Evolutionary conservation across 2,888 invertebrate species (phyloP), one percentile per base, ranked within the genome.

Genomic region (Rugalucina vietnamica): DNA sequence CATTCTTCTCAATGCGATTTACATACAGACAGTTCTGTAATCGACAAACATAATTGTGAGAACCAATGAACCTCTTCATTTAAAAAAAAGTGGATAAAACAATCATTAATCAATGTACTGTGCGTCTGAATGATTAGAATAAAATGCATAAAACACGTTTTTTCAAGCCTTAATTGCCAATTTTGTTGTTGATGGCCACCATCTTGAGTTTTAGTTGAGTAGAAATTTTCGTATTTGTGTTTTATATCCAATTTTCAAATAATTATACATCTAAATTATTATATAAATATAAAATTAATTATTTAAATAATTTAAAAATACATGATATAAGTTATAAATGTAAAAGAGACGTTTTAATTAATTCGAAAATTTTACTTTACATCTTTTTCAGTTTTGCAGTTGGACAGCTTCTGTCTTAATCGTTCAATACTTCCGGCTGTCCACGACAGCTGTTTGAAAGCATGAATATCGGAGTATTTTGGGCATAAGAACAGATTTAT

Each of bases 401-500:
- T 14, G 75, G 36, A 27, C 3, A 21, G 1, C 10, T 24, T 75
- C 36, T 18, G 75, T 34, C 39, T 57, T 75, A 1, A 36, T 36
- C 75, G 34, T 75, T 57, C 24, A 34, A 74, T 21, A 1, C 65
- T 49, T 37, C 57, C 79, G 34, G 49, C 50, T 77, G 81, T 85
- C 87, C 87, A 87, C 87, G 87, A 87, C 84, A 85, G 87, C 87
- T 87, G 85, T 87, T 85, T 79, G 43, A 72, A 72, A 39, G 72
- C 72, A 72, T 72, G 72, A 72, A 29, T 49, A 18, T 12, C 36
- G 14, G 24, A 14, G 21, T 27, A 27, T 69, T 27, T 29, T n/a
- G 24, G 36, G 14, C 10, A 10, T 5, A 69, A 10, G 18, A 5
- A 27, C 29, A 69, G 27, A 43, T 36, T 34, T 18, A 76, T 1